Base-by-base conservation (phyloP, 92 coral and sea anemone genomes). In the Pocillopora meandrina region DNA sequence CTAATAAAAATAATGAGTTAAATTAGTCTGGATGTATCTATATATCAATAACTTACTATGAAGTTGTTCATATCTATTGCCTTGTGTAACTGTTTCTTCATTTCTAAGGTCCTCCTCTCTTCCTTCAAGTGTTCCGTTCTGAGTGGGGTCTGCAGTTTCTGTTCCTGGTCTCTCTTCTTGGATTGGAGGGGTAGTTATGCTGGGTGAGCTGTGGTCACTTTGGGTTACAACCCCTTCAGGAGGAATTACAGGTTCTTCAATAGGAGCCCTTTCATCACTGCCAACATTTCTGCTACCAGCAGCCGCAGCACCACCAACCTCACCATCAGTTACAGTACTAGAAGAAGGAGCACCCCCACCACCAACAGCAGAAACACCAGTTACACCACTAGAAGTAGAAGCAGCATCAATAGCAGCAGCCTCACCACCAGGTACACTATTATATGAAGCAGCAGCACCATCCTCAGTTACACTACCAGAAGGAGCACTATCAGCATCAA, bases 101-200 rank as follows among this genome's bases (percentile, higher is more conserved):
- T 10, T 36, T 2, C 49, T 42, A 7, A 42, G 49, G 49, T 42
- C 49, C 49, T 42, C 49, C 49, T 42, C 49, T 42, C 5, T 3
- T 42, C 49, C 5, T 42, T 42, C 49, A 42, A 7, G 49, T 42
- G 49, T 42, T 42, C 49, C 1, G 5, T 42, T 42, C 1, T 42
- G 49, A 42, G 76, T 4, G 8, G 77, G 3, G 16, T 19, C 18
- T 12, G 26, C 56, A 2, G 57, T 72, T 34, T 20, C 72, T 10
- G 59, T 35, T 19, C 7, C 9, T 1, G 19, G 65, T 23, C 56
- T 16, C 71, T 81, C 77, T 18, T 34, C 85, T 34, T 81, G 85
- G 67, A 60, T 19, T 9, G 85, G 85, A 35, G 64, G 16, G 47
- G 57, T 56, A 31, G 85, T 81, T 36, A 81, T 14, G 68, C 85